phyloP scores from a whole-genome alignment of 2,113 vertebrate species.

The Egretta garzetta region DNA sequence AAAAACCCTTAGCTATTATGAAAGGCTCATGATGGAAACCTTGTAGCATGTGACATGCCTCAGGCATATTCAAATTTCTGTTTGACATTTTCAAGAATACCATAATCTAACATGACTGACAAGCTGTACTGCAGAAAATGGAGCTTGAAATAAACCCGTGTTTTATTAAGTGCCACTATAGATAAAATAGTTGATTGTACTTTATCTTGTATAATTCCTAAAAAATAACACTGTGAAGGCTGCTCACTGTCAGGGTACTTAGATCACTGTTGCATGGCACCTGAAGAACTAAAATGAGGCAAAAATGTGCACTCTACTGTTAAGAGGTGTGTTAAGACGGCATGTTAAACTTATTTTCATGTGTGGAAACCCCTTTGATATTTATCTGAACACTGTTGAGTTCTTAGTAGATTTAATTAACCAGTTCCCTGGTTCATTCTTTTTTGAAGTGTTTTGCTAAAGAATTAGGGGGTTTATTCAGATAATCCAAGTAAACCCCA shows the following conservation, averaged over 20 bases:
- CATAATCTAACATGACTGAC: neutral
- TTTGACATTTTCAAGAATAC: slow-evolving; percentile 16
- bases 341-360: neutral
- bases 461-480: neutral
- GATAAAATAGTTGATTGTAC: neutral
- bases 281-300: neutral
- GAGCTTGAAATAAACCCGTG: neutral
- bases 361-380: neutral
- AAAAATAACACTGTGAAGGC: neutral
- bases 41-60: neutral
- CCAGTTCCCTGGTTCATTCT: neutral
- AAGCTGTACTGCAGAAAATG: neutral
- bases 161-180: neutral
- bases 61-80: neutral
- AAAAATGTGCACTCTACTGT: neutral
- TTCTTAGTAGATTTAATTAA: neutral
- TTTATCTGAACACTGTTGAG: neutral
- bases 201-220: neutral
- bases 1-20: neutral
- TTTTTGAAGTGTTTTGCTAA: neutral
- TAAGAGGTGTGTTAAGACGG: neutral
- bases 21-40: neutral
- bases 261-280: neutral
- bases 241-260: neutral
- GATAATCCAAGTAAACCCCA: neutral